phyloP scores from a whole-genome alignment of 2,888 invertebrate genomes.

The Agrilus biguttatus region DNA sequence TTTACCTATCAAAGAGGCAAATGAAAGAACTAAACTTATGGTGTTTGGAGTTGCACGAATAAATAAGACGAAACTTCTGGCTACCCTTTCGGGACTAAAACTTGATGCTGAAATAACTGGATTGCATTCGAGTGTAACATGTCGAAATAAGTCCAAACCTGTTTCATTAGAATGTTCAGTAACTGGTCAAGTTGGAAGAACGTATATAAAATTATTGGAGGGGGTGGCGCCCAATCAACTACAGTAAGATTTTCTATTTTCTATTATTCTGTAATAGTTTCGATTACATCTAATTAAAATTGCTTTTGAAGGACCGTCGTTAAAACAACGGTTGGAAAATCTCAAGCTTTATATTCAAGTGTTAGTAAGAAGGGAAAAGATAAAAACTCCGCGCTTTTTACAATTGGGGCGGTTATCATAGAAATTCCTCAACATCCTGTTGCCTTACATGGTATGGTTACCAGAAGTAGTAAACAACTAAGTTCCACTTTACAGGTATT shows the following conservation, averaged over 20 bases:
- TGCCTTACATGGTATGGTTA: slow-evolving; percentile 96
- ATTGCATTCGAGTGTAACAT: slow-evolving; percentile 79
- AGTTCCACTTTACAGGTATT: slow-evolving; percentile 77
- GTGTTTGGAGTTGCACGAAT: slow-evolving; percentile 82
- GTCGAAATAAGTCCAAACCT: slow-evolving; percentile 69
- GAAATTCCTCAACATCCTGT: slow-evolving; percentile 98
- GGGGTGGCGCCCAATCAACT: slow-evolving; percentile 73
- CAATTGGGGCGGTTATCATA: slow-evolving; percentile 79
- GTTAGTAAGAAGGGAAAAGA: slow-evolving; percentile 59
- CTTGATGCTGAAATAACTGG: slow-evolving; percentile 88
- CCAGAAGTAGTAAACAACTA: slow-evolving; percentile 81
- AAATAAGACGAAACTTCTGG: slow-evolving; percentile 70
- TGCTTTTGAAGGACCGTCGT: slow-evolving; percentile 64
- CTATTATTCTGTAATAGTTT: slow-evolving; percentile 6
- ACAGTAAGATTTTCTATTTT: slow-evolving; percentile 43
- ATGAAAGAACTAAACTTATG: slow-evolving; percentile 58
- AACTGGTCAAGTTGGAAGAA: slow-evolving; percentile 80
- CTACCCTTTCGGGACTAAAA: slow-evolving; percentile 85
- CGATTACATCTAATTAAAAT: not conserved
- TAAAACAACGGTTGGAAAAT: slow-evolving; percentile 81
- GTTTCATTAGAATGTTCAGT: slow-evolving; percentile 62
- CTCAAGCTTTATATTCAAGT: slow-evolving; percentile 83
- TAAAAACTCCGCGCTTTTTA: slow-evolving; percentile 67
- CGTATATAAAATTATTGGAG: slow-evolving; percentile 84
- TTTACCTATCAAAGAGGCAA: slow-evolving; percentile 15